A percentile compares a stretch with the other conserved stretches of the same genome.
Evolutionary conservation across 1,140 invertebrate species (phyloP).

Genomic region (Ceratoteleas bidentatus): DNA sequence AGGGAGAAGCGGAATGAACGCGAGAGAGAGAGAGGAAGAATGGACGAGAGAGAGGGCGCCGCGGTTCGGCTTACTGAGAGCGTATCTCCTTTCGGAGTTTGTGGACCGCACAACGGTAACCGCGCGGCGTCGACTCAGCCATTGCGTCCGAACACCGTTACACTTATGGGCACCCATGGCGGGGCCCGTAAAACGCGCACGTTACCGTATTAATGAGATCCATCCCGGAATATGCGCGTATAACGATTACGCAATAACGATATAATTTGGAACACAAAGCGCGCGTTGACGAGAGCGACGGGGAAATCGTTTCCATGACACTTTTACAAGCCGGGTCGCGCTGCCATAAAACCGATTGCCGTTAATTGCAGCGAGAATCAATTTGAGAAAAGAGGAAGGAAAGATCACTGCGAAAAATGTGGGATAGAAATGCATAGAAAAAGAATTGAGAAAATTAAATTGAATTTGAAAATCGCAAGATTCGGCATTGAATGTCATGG

Average conservation of each 20-base stretch:
- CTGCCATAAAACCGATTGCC: too few species aligned
- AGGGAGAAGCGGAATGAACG: too few species aligned
- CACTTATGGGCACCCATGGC: conserved; percentile 74
- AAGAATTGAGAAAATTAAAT: too few species aligned
- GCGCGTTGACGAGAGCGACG: conserved; percentile 1
- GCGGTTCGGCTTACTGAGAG: conserved; percentile 59
- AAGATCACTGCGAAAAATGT: too few species aligned
- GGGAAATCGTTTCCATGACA: too few species aligned
- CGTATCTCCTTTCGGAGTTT: conserved; percentile 73
- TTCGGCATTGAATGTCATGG: too few species aligned
- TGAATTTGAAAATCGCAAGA: too few species aligned
- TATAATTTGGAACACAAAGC: conserved; percentile 36
- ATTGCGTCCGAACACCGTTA: conserved; percentile 77
- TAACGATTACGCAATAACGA: conserved; percentile 48
- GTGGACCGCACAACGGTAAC: conserved; percentile 80
- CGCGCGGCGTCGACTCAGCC: conserved; percentile 66
- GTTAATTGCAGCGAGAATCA: too few species aligned
- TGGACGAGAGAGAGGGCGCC: conserved; percentile 16
- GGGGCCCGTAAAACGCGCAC: conserved; percentile 60
- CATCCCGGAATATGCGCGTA: conserved; percentile 43
- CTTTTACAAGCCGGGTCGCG: too few species aligned
- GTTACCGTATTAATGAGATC: conserved; percentile 66
- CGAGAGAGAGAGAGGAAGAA: conserved; percentile 18
- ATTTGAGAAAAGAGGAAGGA: too few species aligned
- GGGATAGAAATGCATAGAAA: too few species aligned